A percentile compares a stretch with the other conserved stretches of the same genome.
These are phyloP conservation scores for Clarias platycephalus DNA, from an alignment of 2,797 vertebrate species.

Conservation along the genomic window DNA sequence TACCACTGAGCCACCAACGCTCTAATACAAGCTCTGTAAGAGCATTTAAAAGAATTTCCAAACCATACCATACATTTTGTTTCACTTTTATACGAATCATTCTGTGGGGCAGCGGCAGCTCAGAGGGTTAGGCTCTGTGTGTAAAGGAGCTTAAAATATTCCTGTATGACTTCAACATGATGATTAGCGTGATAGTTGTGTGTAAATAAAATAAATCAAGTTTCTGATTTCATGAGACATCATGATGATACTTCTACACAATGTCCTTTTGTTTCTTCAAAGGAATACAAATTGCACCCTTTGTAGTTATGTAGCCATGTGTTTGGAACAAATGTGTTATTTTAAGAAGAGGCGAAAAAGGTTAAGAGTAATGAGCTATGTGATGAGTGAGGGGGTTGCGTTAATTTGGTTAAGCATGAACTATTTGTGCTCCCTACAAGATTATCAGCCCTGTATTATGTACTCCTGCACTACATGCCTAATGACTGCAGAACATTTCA, in stretches of 20 bases:
- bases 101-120: too few species aligned
- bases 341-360: not conserved
- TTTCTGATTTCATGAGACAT: not conserved
- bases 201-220: slow-evolving; percentile 10
- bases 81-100: not conserved
- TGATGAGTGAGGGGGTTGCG: not conserved
- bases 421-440: not conserved
- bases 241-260: not conserved
- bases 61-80: too few species aligned
- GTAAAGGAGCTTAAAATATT: not conserved
- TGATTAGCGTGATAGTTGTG: not conserved
- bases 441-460: not conserved
- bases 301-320: not conserved
- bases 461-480: too few species aligned
- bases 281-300: not conserved
- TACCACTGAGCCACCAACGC: too few species aligned
- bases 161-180: not conserved
- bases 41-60: not conserved
- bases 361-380: not conserved
- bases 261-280: not conserved
- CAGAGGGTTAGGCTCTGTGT: too few species aligned
- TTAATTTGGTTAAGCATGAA: not conserved
- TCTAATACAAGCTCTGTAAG: not conserved
- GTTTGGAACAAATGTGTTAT: not conserved
- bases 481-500: not conserved